Conservation (phyloP, 2,888 invertebrate species). For the Malthinus seriepunctatus region DNA sequence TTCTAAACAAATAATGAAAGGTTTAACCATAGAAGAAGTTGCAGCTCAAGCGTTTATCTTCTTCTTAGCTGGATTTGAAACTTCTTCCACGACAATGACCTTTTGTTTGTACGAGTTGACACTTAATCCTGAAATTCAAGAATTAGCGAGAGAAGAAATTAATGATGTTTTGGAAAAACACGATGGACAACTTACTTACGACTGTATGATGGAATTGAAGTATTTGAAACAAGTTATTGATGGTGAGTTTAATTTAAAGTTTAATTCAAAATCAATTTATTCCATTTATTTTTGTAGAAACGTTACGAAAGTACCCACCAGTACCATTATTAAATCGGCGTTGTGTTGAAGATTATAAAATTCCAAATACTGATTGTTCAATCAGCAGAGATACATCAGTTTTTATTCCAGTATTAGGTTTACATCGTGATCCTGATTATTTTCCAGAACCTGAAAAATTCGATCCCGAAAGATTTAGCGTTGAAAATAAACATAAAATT, state of each 20-base stretch:
- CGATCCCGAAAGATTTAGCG: slow-evolving; percentile 39
- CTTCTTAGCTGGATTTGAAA: slow-evolving; percentile 49
- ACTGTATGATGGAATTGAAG: slow-evolving; percentile 54
- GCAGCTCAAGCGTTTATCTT: slow-evolving; percentile 41
- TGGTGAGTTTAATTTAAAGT: slow-evolving; percentile 36
- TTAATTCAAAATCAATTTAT: too few species aligned
- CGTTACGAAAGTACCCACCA: slow-evolving; percentile 48
- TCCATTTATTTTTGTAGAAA: too few species aligned
- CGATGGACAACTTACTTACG: slow-evolving; percentile 53
- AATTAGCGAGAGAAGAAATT: slow-evolving; percentile 53
- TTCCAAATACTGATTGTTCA: slow-evolving; percentile 42
- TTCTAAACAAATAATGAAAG: too few species aligned
- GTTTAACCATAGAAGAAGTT: slow-evolving; percentile 21
- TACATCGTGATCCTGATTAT: slow-evolving; percentile 41
- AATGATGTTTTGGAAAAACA: slow-evolving; percentile 46
- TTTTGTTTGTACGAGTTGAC: slow-evolving; percentile 58
- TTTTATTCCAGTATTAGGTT: slow-evolving; percentile 39
- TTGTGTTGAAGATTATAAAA: slow-evolving; percentile 36
- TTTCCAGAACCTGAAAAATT: slow-evolving; percentile 42
- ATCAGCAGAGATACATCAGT: slow-evolving; percentile 45
- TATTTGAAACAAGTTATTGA: slow-evolving; percentile 56
- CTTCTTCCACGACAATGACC: slow-evolving; percentile 51
- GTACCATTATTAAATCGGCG: slow-evolving; percentile 33
- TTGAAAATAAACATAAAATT: slow-evolving; percentile 32
- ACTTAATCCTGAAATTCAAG: slow-evolving; percentile 53